Evolutionary conservation across 1,140 invertebrate species (phyloP).

Genomic region (Asobara japonica): DNA sequence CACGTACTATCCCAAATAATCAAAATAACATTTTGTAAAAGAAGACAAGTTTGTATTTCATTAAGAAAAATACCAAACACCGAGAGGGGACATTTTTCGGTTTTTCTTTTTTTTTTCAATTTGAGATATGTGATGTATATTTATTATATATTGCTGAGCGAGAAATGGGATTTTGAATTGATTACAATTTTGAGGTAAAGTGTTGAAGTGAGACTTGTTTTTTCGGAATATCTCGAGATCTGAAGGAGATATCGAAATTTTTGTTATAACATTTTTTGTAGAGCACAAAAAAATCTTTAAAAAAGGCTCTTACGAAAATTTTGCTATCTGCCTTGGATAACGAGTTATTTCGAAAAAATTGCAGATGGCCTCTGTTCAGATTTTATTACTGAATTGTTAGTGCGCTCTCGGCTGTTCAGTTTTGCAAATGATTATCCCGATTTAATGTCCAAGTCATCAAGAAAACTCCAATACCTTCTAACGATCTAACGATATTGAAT

Average conservation of each 20-base stretch:
- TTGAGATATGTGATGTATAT: slow-evolving; percentile 59
- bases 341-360: not conserved
- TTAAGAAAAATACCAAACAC: slow-evolving; percentile 28
- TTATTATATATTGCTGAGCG: slow-evolving; percentile 39
- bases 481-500: slow-evolving; percentile 9
- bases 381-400: too few species aligned
- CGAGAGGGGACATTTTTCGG: slow-evolving; percentile 36
- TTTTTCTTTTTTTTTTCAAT: too few species aligned
- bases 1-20: slow-evolving; percentile 32
- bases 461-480: slow-evolving; percentile 18
- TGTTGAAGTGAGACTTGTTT: too few species aligned
- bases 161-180: too few species aligned
- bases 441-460: slow-evolving; percentile 34
- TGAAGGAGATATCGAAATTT: slow-evolving; percentile 3
- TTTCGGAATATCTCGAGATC: not conserved
- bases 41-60: slow-evolving; percentile 33
- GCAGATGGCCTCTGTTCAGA: too few species aligned
- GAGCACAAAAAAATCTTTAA: too few species aligned
- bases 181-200: too few species aligned
- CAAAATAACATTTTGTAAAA: slow-evolving; percentile 25
- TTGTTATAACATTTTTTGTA: too few species aligned
- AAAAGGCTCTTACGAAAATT: too few species aligned
- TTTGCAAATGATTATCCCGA: slow-evolving; percentile 19
- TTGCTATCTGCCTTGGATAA: too few species aligned
- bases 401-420: slow-evolving; percentile 8